Percentiles rank a stretch among this genome's conserved stretches.
Conservation (phyloP, 2,113 vertebrate species). For the Vidua macroura region DNA sequence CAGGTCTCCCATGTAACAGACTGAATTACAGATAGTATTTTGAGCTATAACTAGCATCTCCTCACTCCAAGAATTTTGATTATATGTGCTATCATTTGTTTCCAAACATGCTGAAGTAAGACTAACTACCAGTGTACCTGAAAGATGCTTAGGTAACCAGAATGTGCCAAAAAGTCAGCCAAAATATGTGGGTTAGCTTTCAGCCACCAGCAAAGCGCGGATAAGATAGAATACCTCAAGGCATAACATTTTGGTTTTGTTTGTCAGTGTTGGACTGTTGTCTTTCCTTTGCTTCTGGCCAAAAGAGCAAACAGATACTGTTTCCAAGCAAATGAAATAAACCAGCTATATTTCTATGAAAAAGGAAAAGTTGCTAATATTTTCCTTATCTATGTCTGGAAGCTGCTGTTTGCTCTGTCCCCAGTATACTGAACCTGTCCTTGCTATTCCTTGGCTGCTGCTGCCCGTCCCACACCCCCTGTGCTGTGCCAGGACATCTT, state of each 20-base stretch:
- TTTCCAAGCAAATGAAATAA: background rate
- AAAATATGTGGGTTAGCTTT: background rate
- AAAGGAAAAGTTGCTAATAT: background rate
- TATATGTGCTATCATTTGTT: background rate
- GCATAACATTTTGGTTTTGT: background rate
- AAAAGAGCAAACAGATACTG: background rate
- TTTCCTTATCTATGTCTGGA: background rate
- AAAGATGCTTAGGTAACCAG: background rate
- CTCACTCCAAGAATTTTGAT: background rate
- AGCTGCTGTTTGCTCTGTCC: background rate
- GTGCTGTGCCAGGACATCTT: background rate
- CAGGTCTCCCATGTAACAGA: background rate
- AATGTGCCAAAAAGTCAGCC: background rate
- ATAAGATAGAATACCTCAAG: background rate
- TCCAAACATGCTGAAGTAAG: background rate
- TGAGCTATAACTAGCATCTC: background rate
- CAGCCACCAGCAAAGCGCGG: background rate
- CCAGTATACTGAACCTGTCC: rapidly evolving
- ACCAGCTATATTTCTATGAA: background rate
- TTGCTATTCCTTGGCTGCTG: background rate
- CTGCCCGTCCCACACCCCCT: background rate
- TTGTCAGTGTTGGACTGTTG: background rate
- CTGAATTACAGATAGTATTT: background rate
- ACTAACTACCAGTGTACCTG: background rate
- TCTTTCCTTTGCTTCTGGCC: background rate